Evolutionary conservation across 1,140 invertebrate species (phyloP).

Genomic region (Drosophila repletoides): DNA sequence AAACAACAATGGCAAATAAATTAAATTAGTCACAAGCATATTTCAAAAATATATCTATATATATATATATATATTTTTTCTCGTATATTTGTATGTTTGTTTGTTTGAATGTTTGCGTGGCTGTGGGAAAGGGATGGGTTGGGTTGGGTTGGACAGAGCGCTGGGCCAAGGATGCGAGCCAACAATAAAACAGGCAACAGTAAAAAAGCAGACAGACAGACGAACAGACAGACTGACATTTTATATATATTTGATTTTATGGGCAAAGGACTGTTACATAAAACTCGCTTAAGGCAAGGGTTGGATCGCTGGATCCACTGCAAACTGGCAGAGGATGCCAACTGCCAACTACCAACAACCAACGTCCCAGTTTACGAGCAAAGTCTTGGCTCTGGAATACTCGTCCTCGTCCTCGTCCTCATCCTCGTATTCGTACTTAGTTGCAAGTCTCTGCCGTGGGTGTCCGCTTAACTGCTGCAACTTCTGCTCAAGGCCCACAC

Average conservation of each 20-base stretch:
- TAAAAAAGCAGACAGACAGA: slow-evolving; percentile 15
- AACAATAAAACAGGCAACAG: slow-evolving; percentile 49
- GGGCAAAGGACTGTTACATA: slow-evolving; percentile 71
- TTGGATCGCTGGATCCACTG: slow-evolving; percentile 35
- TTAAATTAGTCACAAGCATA: slow-evolving; percentile 79
- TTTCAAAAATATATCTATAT: slow-evolving; percentile 57
- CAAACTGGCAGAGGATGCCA: too few relatives aligned
- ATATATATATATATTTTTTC: not conserved
- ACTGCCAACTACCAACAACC: too few relatives aligned
- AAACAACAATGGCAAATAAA: slow-evolving; percentile 75
- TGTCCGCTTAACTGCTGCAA: slow-evolving; percentile 27
- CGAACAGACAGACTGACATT: slow-evolving; percentile 33
- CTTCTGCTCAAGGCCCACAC: not conserved
- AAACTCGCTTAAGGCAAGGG: slow-evolving; percentile 66
- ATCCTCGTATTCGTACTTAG: too few relatives aligned
- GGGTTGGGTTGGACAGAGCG: too few relatives aligned
- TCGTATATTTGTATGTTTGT: not conserved
- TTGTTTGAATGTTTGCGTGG: slow-evolving; percentile 1
- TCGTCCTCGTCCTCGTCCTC: too few relatives aligned
- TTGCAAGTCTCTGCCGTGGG: slow-evolving; percentile 48
- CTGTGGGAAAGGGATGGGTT: slow-evolving; percentile 4
- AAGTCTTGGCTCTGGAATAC: slow-evolving; percentile 10
- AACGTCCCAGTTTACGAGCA: slow-evolving; percentile 40
- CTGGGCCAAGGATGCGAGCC: slow-evolving; percentile 58
- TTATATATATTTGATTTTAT: slow-evolving; percentile 73